Conservation (phyloP, 2,797 vertebrate species). For the Alcedo atthis region DNA sequence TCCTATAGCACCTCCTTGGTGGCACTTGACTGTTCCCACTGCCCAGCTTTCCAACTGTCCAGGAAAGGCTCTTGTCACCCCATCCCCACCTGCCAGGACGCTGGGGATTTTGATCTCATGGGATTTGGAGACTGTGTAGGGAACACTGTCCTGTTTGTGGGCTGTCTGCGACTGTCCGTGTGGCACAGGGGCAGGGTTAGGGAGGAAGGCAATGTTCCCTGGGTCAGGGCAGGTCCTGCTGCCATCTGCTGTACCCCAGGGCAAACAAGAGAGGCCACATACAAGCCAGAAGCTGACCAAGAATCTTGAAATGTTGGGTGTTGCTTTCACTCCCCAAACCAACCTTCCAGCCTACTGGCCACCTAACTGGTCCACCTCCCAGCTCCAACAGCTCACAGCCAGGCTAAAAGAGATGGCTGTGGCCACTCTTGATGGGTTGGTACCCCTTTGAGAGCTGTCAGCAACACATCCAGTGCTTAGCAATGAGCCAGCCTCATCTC, state of each 20-base stretch:
- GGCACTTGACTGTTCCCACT: not conserved
- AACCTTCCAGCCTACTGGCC: not conserved
- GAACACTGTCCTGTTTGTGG: not conserved
- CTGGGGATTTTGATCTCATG: not conserved
- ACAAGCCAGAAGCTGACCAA: not conserved
- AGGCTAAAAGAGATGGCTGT: not conserved
- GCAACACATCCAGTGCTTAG: not conserved
- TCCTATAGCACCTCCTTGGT: fast-evolving
- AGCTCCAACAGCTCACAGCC: not conserved
- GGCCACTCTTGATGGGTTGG: fast-evolving
- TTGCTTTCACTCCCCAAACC: not conserved
- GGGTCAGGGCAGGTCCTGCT: not conserved
- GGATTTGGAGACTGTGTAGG: not conserved
- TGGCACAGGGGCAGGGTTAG: fast-evolving
- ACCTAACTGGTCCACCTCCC: not conserved
- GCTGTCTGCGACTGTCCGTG: not conserved
- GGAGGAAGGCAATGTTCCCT: not conserved
- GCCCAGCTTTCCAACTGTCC: not conserved
- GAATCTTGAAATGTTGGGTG: not conserved
- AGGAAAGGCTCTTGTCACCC: not conserved
- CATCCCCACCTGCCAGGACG: not conserved
- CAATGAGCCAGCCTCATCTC: not conserved
- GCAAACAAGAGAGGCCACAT: not conserved
- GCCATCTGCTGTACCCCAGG: not conserved
- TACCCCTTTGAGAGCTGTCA: not conserved